These are phyloP conservation scores for Leptura quadrifasciata DNA, from an alignment of 2,888 invertebrate species.

Conservation along the genomic window DNA sequence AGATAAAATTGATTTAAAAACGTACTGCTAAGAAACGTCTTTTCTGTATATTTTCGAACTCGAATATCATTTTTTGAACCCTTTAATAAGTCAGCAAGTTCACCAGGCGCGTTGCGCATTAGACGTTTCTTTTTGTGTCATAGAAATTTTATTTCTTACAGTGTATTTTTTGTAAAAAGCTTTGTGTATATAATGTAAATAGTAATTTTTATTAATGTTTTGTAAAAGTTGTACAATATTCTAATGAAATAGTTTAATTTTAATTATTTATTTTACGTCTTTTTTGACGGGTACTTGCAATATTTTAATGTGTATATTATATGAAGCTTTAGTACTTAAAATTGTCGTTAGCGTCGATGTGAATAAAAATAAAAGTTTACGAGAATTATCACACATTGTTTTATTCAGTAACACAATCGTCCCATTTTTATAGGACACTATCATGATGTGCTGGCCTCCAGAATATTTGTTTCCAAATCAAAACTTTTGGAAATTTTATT, in stretches of 20 bases:
- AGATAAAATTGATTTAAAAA: slow-evolving; percentile 2
- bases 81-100: background rate
- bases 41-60: slow-evolving; percentile 21
- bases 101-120: background rate
- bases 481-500: too few relatives aligned
- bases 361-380: slow-evolving; percentile 63
- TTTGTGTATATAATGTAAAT: slow-evolving; percentile 59
- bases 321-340: slow-evolving; percentile 67
- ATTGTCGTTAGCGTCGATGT: slow-evolving; percentile 68
- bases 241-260: slow-evolving; percentile 57
- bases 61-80: slow-evolving; percentile 1
- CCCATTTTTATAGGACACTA: background rate
- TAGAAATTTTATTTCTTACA: slow-evolving; percentile 38
- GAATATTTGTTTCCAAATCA: too few relatives aligned
- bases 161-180: slow-evolving; percentile 45
- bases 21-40: slow-evolving; percentile 30
- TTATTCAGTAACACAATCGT: slow-evolving; percentile 20
- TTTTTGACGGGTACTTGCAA: slow-evolving; percentile 70
- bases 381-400: slow-evolving; percentile 29
- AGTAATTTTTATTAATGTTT: slow-evolving; percentile 56
- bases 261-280: slow-evolving; percentile 65
- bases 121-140: slow-evolving; percentile 24
- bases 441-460: too few relatives aligned
- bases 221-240: slow-evolving; percentile 61
- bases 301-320: slow-evolving; percentile 68